Conservation (phyloP, 2,797 vertebrate genomes). For the Cryptoblepharus egeriae region DNA sequence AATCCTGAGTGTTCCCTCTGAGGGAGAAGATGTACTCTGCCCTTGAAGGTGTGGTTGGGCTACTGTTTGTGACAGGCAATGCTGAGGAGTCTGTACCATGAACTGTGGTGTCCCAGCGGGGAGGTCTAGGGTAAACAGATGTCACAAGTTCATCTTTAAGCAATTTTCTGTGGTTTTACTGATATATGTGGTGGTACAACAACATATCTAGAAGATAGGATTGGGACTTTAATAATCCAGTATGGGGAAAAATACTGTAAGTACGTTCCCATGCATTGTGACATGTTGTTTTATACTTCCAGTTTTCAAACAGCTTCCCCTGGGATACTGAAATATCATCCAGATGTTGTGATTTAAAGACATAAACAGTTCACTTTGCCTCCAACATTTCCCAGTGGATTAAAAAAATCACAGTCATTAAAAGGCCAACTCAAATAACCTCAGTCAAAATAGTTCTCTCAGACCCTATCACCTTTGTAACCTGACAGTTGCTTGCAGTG, state of each 20-base stretch:
- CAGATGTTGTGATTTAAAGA: background rate
- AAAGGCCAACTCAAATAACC: background rate
- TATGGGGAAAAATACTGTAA: background rate
- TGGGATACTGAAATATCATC: slow-evolving; percentile 10
- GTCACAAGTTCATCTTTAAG: no score
- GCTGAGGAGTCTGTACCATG: no score
- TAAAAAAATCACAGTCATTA: background rate
- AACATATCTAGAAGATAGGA: no score
- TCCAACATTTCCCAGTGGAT: background rate
- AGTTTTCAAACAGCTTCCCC: slow-evolving; percentile 8
- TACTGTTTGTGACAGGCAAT: no score
- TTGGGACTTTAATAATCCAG: no score
- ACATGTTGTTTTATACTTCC: background rate
- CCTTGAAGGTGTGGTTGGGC: no score
- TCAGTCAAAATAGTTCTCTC: background rate
- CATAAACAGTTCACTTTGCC: background rate
- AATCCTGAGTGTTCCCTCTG: no score
- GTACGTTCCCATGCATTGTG: slow-evolving; percentile 12
- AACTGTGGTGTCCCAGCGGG: no score
- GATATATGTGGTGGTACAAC: no score
- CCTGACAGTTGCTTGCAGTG: background rate
- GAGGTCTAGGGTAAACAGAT: no score
- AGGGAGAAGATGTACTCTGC: no score
- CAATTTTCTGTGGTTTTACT: no score
- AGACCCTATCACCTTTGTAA: background rate